Evolutionary conservation across 2,797 vertebrate genomes (phyloP).

Genomic region (Scarus forsteni): DNA sequence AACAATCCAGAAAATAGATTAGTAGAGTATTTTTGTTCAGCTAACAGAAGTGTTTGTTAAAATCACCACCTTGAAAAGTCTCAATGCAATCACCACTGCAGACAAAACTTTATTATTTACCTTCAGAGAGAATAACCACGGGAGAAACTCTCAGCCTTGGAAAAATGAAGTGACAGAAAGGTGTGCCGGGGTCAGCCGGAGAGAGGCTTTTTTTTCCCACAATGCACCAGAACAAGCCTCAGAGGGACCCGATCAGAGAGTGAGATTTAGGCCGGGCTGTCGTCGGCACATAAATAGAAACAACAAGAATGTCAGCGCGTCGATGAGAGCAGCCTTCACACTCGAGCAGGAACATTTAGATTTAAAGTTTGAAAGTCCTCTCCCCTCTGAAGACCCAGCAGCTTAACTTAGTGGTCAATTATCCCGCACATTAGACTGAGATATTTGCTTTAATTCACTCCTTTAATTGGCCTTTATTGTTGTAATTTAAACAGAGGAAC

Average conservation of each 20-base stretch:
- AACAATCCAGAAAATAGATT: too few species aligned
- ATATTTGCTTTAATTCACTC: constrained; percentile 18
- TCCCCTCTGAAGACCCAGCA: constrained; percentile 19
- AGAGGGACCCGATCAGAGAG: constrained; percentile 45
- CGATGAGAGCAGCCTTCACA: constrained; percentile 5
- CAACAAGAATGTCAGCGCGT: constrained; percentile 54
- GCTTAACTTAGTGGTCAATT: constrained; percentile 18
- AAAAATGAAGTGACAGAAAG: constrained; percentile 51
- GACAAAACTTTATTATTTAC: too few species aligned
- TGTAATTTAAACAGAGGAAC: constrained; percentile 8
- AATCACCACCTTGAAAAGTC: too few species aligned
- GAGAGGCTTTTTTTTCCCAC: constrained; percentile 51
- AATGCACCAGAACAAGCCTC: constrained; percentile 49
- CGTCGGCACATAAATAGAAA: constrained; percentile 58
- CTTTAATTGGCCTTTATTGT: constrained; percentile 26
- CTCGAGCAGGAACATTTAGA: constrained; percentile 17
- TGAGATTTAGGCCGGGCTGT: constrained; percentile 59
- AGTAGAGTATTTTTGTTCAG: too few species aligned
- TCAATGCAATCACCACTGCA: too few species aligned
- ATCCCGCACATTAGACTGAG: constrained; percentile 2
- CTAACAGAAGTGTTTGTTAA: too few species aligned
- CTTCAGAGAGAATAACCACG: constrained; percentile 1
- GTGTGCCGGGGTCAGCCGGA: constrained; percentile 59
- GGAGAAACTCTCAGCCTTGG: constrained; percentile 12
- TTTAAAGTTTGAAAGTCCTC: constrained; percentile 22